Evolutionary conservation across 2,797 vertebrate species (phyloP), one percentile per base, ranked within the genome.

Genomic region (Vultur gryphus): DNA sequence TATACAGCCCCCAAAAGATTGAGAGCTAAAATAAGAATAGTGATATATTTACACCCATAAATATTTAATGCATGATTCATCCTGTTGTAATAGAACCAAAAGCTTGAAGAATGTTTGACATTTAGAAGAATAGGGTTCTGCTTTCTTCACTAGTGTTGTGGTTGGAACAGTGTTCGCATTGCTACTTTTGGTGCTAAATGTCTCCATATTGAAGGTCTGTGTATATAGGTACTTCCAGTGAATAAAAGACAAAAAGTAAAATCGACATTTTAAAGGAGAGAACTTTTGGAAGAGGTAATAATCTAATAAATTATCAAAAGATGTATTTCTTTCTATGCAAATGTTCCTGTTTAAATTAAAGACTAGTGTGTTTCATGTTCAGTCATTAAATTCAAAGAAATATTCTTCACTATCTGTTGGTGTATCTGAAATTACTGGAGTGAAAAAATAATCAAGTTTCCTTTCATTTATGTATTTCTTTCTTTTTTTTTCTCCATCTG

Each of bases 51-150:
- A 84, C 71, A 86, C 15, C 67, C 48, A 88, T 94, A 95, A 95
- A 95, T 95, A 86, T 76, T 96, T 97, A 91, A 96, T 92, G 79
- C 57, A 72, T 92, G 86, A 96, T 66, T 96, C 89, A 96, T 81
- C 29, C 59, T 80, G 48, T 75, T 94, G 69, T 82, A 95, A 87
- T 16, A 75, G 87, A 94, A 86, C 49, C 82, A 94, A 97, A 96
- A 92, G 78, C 59, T 19, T 93, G 64, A 91, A 65, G 26, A 84
- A 95, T 73, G 31, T 13, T 46, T 81, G 28, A 94, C 93, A 96
- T 93, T 94, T 95, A 85, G 19, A 94, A 95, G 86, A 96, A 97
- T 83, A 21, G 84, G 37, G 29, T n/a, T 84, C 87, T 96, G 84
- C 66, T 88, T 83, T 49, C 33, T 89, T 80, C 2, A 0, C 10